A percentile compares a stretch with the other conserved stretches of the same genome.
Conservation (phyloP, 2,113 vertebrate species). For the Taxidea taxus region DNA sequence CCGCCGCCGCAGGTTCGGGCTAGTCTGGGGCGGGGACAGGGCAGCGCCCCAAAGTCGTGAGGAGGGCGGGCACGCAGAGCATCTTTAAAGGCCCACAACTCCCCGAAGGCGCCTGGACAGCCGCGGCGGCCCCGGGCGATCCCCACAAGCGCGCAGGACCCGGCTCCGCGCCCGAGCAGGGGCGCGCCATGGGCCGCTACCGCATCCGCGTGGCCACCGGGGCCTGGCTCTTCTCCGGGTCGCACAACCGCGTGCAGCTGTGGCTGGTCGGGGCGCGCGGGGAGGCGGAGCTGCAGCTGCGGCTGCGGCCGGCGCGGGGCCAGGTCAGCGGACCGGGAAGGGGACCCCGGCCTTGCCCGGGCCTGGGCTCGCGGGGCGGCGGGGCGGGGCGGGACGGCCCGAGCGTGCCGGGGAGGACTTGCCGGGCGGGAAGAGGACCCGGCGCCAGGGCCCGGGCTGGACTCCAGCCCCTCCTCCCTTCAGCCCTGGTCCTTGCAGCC, state of each 20-base stretch:
- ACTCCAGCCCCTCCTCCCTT: background rate
- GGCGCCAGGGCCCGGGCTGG: fast-evolving
- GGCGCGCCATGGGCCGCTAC: conserved; percentile 84
- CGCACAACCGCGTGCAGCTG: conserved; percentile 86
- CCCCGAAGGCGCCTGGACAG: background rate
- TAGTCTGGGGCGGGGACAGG: conserved; percentile 62
- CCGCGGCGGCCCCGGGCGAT: background rate
- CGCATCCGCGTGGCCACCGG: conserved; percentile 86
- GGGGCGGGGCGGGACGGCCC: too few species aligned
- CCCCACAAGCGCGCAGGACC: background rate
- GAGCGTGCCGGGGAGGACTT: background rate
- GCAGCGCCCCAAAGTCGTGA: background rate
- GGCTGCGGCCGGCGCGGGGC: conserved; percentile 81
- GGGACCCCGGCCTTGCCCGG: background rate
- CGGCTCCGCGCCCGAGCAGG: background rate
- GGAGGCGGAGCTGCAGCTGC: conserved; percentile 83
- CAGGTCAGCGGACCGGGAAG: conserved; percentile 82
- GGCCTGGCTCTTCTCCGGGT: conserved; percentile 85
- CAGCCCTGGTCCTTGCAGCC: background rate
- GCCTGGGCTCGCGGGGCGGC: background rate
- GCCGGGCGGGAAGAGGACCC: background rate
- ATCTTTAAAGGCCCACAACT: conserved; percentile 35
- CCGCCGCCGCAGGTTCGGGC: conserved; percentile 51
- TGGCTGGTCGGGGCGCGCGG: conserved; percentile 85
- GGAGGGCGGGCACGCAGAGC: conserved; percentile 50